phyloP scores from a whole-genome alignment of 2,797 vertebrate genomes.

The Pangasius krempfi region DNA sequence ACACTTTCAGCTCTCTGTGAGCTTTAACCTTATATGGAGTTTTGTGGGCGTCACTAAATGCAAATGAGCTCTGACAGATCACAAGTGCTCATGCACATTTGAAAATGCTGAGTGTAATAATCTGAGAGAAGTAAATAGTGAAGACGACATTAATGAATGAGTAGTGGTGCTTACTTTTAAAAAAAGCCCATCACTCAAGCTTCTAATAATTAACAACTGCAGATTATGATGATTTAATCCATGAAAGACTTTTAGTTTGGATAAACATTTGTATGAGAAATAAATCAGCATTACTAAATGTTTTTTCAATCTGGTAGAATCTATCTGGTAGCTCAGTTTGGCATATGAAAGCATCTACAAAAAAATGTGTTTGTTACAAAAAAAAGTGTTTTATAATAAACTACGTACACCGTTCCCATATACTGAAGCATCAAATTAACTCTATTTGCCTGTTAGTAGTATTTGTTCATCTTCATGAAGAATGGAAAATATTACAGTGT shows the following conservation, averaged over 20 bases:
- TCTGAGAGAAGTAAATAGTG: neutral
- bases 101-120: neutral
- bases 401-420: no score
- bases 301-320: neutral
- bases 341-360: neutral
- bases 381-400: no score
- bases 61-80: conserved; percentile 1
- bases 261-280: no score
- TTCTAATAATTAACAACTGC: neutral
- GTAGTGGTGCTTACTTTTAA: neutral
- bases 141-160: neutral
- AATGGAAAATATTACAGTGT: neutral
- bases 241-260: no score
- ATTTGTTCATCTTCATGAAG: neutral
- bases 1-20: neutral
- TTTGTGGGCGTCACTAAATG: neutral
- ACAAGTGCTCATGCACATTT: neutral
- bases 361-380: neutral
- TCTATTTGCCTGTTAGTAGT: neutral
- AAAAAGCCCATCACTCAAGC: neutral
- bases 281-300: neutral
- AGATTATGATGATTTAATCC: neutral
- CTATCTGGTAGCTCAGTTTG: no score
- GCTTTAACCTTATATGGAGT: neutral
- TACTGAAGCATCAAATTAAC: neutral